phyloP scores from a whole-genome alignment of 2,888 invertebrate species.

The Odontothrips loti region DNA sequence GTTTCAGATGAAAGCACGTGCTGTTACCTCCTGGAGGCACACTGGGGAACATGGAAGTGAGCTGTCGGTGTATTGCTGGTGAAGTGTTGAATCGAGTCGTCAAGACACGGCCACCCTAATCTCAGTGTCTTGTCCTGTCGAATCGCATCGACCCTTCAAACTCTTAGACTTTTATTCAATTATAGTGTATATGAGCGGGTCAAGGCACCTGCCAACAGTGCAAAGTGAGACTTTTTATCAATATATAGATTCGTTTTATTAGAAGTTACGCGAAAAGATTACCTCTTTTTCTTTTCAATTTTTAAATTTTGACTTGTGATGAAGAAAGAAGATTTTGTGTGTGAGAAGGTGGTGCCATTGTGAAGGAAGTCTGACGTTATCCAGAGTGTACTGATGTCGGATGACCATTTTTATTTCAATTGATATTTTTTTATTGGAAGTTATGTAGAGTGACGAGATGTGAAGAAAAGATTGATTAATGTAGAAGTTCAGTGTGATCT shows the following conservation, averaged over 20 bases:
- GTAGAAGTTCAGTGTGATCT: slow-evolving; percentile 17
- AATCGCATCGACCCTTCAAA: slow-evolving; percentile 27
- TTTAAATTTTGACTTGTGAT: slow-evolving; percentile 23
- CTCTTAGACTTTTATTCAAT: slow-evolving; percentile 26
- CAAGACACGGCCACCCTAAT: slow-evolving; percentile 6
- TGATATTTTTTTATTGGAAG: slow-evolving; percentile 17
- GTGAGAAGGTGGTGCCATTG: slow-evolving; percentile 21
- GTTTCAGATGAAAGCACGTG: slow-evolving; percentile 69
- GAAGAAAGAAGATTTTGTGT: slow-evolving; percentile 25
- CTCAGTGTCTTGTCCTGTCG: slow-evolving; percentile 20
- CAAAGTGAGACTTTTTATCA: slow-evolving; percentile 26
- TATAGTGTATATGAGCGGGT: slow-evolving; percentile 23
- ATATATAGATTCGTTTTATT: slow-evolving; percentile 24
- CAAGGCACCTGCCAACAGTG: slow-evolving; percentile 25
- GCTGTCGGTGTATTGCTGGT: slow-evolving; percentile 77
- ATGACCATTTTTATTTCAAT: slow-evolving; percentile 23
- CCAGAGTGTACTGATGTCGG: slow-evolving; percentile 22
- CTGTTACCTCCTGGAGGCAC: slow-evolving; percentile 70
- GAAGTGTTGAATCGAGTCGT: slow-evolving; percentile 45
- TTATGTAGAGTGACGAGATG: slow-evolving; percentile 2
- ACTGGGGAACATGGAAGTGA: slow-evolving; percentile 67
- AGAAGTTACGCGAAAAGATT: slow-evolving; percentile 7
- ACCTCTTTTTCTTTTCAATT: slow-evolving; percentile 21
- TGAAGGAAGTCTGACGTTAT: slow-evolving; percentile 22
- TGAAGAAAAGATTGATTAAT: slow-evolving; percentile 23